Evolutionary conservation across 2,113 vertebrate genomes (phyloP).

Genomic region (Camelus dromedarius): DNA sequence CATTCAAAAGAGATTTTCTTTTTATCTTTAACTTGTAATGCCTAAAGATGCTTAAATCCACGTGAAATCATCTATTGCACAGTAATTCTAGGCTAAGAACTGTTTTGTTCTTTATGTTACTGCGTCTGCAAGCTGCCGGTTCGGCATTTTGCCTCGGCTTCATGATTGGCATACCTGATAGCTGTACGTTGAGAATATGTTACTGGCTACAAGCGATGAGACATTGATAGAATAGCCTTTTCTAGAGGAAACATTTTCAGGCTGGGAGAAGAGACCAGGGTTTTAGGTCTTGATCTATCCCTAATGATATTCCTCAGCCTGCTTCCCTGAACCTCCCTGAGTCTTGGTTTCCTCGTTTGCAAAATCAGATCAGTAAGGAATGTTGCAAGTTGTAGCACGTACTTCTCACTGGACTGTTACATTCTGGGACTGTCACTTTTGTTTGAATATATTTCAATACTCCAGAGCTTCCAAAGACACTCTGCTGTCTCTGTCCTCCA

Average conservation of each 20-base stretch:
- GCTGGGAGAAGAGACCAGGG: background rate
- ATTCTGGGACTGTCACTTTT: background rate
- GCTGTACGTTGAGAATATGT: background rate
- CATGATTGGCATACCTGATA: background rate
- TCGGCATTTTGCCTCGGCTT: background rate
- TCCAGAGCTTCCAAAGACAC: background rate
- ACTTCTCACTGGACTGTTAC: background rate
- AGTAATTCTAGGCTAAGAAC: conserved; percentile 19
- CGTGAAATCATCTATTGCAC: background rate
- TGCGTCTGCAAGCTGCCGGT: background rate
- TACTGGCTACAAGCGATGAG: background rate
- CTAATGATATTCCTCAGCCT: background rate
- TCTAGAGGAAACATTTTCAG: background rate
- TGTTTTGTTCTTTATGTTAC: background rate
- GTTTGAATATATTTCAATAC: background rate
- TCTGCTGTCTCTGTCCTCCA: background rate
- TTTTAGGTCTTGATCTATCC: background rate
- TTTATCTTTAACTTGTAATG: background rate
- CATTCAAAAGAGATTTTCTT: background rate
- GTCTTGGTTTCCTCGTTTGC: background rate
- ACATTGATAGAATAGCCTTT: background rate
- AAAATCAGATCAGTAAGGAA: background rate
- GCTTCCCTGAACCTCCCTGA: background rate
- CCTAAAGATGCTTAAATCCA: conserved; percentile 43
- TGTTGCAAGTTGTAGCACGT: background rate